These are phyloP conservation scores for Cenopis cana DNA, from an alignment of 2,888 invertebrate species.

Conservation along the genomic window DNA sequence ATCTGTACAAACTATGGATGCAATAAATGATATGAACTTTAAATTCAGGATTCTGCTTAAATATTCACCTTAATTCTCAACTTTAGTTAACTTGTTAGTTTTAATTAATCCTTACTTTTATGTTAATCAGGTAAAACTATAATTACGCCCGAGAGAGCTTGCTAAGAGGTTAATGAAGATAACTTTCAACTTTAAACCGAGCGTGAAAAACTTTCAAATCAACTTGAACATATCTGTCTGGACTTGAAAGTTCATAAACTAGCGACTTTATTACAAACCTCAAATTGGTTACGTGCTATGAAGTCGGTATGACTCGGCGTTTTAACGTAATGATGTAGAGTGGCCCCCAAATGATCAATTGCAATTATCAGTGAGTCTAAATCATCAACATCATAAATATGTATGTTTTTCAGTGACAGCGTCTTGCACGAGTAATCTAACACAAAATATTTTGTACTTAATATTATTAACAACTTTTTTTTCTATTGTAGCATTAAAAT, in stretches of 20 bases:
- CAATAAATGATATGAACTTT: too few species aligned
- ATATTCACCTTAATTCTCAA: not conserved
- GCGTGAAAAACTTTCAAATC: not conserved
- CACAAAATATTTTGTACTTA: too few species aligned
- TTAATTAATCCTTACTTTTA: not conserved
- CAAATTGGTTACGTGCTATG: conserved; percentile 1
- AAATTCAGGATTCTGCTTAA: not conserved
- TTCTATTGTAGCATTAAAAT: too few species aligned
- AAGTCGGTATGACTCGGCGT: not conserved
- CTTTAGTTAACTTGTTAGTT: not conserved
- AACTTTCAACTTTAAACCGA: conserved; percentile 8
- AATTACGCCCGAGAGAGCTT: not conserved
- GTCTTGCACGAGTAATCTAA: too few species aligned
- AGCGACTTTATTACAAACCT: not conserved
- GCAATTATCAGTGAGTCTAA: too few species aligned
- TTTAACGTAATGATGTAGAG: too few species aligned
- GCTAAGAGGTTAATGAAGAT: not conserved
- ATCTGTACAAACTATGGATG: too few species aligned
- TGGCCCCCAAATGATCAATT: too few species aligned
- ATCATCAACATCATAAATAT: too few species aligned
- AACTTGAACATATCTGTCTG: conserved; percentile 8
- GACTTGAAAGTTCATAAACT: conserved; percentile 9
- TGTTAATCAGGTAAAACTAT: conserved; percentile 1
- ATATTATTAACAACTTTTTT: too few species aligned
- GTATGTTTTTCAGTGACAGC: too few species aligned